Conservation (phyloP, 2,888 invertebrate species). For the Ypsolopha scabrella region DNA sequence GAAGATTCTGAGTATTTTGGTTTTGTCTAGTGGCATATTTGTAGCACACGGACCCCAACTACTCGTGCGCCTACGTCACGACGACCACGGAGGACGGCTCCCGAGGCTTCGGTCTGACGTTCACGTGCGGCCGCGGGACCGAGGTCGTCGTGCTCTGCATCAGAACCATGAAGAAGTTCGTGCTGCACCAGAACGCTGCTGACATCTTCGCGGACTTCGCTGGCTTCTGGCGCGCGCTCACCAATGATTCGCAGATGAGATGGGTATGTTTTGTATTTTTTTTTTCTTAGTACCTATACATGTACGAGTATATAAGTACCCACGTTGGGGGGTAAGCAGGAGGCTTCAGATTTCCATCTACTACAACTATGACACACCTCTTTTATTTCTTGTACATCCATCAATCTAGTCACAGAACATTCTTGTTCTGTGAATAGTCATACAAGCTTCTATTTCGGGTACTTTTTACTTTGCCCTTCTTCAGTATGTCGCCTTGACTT, state of each 20-base stretch:
- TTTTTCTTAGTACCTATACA: neutral
- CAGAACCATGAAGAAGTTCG: conserved; percentile 75
- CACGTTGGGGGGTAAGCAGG: too few relatives aligned
- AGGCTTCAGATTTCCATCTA: too few relatives aligned
- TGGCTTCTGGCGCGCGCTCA: conserved; percentile 82
- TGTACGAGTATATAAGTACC: too few relatives aligned
- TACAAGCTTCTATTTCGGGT: too few relatives aligned
- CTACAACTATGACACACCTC: too few relatives aligned
- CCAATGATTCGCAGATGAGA: conserved; percentile 90
- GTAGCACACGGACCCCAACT: conserved; percentile 90
- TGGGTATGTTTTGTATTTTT: conserved; percentile 81
- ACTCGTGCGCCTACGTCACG: conserved; percentile 92
- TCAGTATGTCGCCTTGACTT: too few relatives aligned
- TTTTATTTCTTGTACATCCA: too few relatives aligned
- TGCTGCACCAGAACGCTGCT: conserved; percentile 76
- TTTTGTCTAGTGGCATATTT: neutral
- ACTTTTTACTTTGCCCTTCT: too few relatives aligned
- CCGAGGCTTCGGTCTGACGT: conserved; percentile 86
- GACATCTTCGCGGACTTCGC: conserved; percentile 85
- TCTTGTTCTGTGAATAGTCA: too few relatives aligned
- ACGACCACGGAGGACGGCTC: conserved; percentile 73
- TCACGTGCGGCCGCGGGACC: conserved; percentile 90
- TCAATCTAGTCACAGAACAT: too few relatives aligned
- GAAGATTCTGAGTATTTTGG: too few relatives aligned
- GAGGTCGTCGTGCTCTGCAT: conserved; percentile 86